Evolutionary conservation across 2,888 invertebrate species (phyloP).

Genomic region (Netelia virgata): DNA sequence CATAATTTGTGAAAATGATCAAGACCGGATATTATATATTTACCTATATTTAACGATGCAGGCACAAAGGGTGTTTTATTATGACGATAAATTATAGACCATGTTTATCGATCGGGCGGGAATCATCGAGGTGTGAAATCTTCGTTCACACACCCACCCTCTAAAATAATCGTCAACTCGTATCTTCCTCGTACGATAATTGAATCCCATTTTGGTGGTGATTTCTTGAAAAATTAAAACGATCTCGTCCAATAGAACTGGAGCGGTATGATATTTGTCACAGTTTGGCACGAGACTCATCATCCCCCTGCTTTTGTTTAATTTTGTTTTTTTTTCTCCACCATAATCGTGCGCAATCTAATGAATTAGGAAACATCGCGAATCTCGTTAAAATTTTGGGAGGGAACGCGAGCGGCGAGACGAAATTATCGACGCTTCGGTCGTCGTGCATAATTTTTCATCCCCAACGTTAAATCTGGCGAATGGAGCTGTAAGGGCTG

Average conservation of each 20-base stretch:
- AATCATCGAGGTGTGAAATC: too few species aligned
- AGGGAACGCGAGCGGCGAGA: background rate
- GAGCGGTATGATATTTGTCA: background rate
- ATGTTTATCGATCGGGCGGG: too few species aligned
- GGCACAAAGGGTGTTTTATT: too few species aligned
- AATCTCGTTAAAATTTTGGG: background rate
- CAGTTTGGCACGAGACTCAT: background rate
- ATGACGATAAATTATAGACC: too few species aligned
- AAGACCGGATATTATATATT: too few species aligned
- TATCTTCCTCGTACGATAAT: too few species aligned
- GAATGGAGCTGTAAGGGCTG: background rate
- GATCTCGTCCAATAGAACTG: background rate
- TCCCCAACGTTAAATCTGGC: background rate
- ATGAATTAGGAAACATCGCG: conserved; percentile 14
- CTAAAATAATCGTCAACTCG: too few species aligned
- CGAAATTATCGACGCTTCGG: conserved; percentile 40
- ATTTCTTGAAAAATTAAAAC: background rate
- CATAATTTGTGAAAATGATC: background rate
- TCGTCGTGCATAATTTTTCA: conserved; percentile 27
- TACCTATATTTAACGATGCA: too few species aligned
- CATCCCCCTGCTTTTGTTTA: background rate
- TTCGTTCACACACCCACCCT: too few species aligned
- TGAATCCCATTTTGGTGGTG: too few species aligned
- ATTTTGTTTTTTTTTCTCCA: background rate
- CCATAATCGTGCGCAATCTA: background rate